Percentiles rank a stretch among this genome's conserved stretches.
Conservation (phyloP, 2,797 vertebrate genomes). For the Acrossocheilus fasciatus region DNA sequence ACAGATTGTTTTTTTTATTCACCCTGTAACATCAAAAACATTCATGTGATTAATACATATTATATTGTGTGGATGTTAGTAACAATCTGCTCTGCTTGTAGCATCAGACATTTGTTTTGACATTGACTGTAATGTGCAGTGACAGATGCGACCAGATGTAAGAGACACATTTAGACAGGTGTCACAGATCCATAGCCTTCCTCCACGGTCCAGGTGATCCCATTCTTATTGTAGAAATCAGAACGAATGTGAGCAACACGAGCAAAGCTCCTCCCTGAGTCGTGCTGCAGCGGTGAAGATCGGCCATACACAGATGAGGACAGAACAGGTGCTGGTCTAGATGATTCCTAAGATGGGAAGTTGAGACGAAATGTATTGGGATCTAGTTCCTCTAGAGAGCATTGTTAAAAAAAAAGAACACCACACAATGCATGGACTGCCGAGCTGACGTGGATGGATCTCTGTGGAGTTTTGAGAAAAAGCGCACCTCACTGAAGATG, state of each 20-base stretch:
- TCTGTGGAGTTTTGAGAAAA: neutral
- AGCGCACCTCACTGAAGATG: constrained; percentile 83
- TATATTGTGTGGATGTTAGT: neutral
- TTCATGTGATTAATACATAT: constrained; percentile 1
- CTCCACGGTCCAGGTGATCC: constrained; percentile 71
- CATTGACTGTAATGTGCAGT: neutral
- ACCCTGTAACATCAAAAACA: neutral
- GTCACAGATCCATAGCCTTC: constrained; percentile 77
- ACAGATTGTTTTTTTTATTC: neutral
- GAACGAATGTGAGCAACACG: constrained; percentile 69
- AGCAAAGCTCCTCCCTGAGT: constrained; percentile 61
- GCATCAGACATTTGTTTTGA: neutral
- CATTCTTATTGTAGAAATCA: constrained; percentile 85
- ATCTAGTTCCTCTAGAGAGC: neutral
- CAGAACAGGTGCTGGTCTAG: constrained; percentile 75
- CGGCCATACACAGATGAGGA: constrained; percentile 84
- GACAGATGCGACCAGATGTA: constrained; percentile 10
- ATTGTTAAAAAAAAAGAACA: neutral
- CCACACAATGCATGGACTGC: neutral
- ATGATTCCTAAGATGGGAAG: constrained; percentile 78
- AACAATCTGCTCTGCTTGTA: neutral
- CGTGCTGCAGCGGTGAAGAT: constrained; percentile 64
- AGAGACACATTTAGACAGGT: constrained; percentile 68
- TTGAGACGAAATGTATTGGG: neutral
- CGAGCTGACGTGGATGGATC: neutral